phyloP scores from a whole-genome alignment of 2,888 invertebrate species.

The Mayetiola destructor region DNA sequence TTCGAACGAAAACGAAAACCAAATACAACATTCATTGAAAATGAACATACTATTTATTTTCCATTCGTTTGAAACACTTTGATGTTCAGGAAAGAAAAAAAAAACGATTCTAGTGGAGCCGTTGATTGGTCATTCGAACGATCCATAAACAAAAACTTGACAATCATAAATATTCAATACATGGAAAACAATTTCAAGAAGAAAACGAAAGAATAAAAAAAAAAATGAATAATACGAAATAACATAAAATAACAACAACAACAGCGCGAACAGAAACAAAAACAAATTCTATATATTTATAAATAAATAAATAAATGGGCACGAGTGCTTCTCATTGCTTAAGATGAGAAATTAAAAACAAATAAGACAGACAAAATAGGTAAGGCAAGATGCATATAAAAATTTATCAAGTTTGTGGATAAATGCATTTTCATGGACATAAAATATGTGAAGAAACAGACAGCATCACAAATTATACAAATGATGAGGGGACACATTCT shows the following conservation, averaged over 20 bases:
- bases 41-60: too few relatives aligned
- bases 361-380: not conserved
- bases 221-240: conserved; percentile 1
- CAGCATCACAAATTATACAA: conserved; percentile 8
- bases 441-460: conserved; percentile 1
- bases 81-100: too few relatives aligned
- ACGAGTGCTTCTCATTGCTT: not conserved
- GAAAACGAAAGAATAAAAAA: not conserved
- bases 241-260: not conserved
- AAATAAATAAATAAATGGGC: not conserved
- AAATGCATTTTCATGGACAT: not conserved
- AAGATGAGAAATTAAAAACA: not conserved
- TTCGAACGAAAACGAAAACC: conserved; percentile 2
- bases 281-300: too few relatives aligned
- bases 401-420: not conserved
- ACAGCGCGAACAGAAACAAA: too few relatives aligned
- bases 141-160: not conserved
- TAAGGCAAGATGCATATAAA: not conserved
- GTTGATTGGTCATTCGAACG: too few relatives aligned
- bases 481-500: not conserved
- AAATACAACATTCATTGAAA: too few relatives aligned
- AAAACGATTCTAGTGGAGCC: too few relatives aligned
- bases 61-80: too few relatives aligned
- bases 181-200: too few relatives aligned
- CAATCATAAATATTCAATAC: too few relatives aligned